A percentile compares a stretch with the other conserved stretches of the same genome.
Conservation (phyloP, 2,888 invertebrate species). For the Chrysolina oricalcia region DNA sequence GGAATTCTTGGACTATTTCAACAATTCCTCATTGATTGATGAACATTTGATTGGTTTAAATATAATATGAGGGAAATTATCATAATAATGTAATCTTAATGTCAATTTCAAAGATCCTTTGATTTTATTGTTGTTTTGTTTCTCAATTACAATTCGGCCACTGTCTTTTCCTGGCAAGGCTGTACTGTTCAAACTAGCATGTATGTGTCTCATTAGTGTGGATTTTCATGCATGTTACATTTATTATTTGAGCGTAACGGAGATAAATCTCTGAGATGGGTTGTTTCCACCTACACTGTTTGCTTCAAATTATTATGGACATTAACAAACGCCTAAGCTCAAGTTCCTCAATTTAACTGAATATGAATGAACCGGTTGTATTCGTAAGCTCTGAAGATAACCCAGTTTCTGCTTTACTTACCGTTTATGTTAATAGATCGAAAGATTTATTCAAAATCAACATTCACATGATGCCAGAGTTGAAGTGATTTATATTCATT, state of each 20-base stretch:
- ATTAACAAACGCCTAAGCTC: conserved; percentile 7
- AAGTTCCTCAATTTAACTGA: neutral
- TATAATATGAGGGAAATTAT: too few species aligned
- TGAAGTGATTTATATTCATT: too few species aligned
- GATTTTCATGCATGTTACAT: conserved; percentile 1
- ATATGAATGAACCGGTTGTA: conserved; percentile 5
- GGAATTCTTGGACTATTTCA: too few species aligned
- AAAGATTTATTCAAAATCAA: too few species aligned
- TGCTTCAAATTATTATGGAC: neutral
- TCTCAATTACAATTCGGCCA: neutral
- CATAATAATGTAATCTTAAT: too few species aligned
- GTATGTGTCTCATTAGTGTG: neutral
- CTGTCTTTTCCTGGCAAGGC: conserved; percentile 1
- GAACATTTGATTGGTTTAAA: too few species aligned
- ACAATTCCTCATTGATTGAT: too few species aligned
- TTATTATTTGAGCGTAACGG: conserved; percentile 7
- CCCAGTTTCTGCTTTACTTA: too few species aligned
- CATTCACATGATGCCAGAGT: too few species aligned
- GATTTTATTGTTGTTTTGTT: neutral
- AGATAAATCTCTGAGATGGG: conserved; percentile 15
- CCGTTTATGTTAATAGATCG: too few species aligned
- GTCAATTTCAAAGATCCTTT: neutral
- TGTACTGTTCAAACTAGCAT: neutral
- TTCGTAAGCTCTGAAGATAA: neutral
- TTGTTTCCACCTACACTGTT: conserved; percentile 14